phyloP scores from a whole-genome alignment of 2,888 invertebrate species.

The Autographa gamma region DNA sequence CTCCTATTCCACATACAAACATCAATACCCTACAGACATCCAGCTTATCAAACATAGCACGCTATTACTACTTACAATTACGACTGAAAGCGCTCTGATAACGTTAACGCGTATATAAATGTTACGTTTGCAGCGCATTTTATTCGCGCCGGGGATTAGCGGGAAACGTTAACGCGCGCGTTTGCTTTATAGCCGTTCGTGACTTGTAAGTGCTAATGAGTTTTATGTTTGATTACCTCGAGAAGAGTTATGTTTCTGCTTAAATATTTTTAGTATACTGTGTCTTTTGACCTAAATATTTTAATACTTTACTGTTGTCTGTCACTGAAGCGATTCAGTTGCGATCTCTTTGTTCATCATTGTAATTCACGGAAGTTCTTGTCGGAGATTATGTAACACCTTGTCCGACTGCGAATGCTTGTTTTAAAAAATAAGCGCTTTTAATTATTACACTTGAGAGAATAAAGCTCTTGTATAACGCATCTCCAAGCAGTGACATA shows the following conservation, averaged over 20 bases:
- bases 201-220: conserved; percentile 69
- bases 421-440: too few relatives aligned
- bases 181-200: conserved; percentile 60
- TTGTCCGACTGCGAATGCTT: too few relatives aligned
- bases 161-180: conserved; percentile 62
- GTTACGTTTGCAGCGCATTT: conserved; percentile 56
- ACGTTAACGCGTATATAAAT: conserved; percentile 55
- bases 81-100: conserved; percentile 46
- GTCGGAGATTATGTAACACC: too few relatives aligned
- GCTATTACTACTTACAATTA: conserved; percentile 39
- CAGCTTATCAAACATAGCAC: conserved; percentile 55
- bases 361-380: too few relatives aligned
- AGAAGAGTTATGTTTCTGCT: not conserved
- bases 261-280: not conserved
- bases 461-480: too few relatives aligned
- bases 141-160: conserved; percentile 65
- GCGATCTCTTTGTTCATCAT: too few relatives aligned
- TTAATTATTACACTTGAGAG: too few relatives aligned
- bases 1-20: not conserved
- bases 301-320: too few relatives aligned
- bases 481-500: too few relatives aligned
- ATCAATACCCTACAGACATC: conserved; percentile 49
- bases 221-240: conserved; percentile 55
- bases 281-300: too few relatives aligned
- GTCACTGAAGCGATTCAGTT: too few relatives aligned